A percentile compares a stretch with the other conserved stretches of the same genome.
These are phyloP conservation scores for Amphiprion ocellaris DNA, from an alignment of 2,113 vertebrate genomes.

Conservation along the genomic window DNA sequence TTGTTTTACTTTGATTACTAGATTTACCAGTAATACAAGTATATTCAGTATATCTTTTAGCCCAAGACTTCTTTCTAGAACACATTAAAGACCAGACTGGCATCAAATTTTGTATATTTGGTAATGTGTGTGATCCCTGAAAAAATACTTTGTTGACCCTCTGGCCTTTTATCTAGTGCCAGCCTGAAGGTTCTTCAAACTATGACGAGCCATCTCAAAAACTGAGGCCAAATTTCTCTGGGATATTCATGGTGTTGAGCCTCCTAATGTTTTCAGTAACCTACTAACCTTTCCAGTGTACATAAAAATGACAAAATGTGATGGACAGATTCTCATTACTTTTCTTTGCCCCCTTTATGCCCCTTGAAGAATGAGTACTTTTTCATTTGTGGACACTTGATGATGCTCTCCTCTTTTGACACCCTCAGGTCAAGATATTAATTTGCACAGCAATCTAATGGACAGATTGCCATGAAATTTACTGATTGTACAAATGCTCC, in stretches of 20 bases:
- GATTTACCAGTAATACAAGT: no score
- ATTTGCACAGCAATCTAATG: conserved; percentile 25
- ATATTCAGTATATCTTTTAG: conserved; percentile 4
- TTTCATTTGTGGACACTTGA: neutral
- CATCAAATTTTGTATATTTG: neutral
- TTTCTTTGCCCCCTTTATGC: neutral
- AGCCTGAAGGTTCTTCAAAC: neutral
- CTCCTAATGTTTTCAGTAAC: neutral
- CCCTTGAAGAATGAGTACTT: conserved; percentile 12
- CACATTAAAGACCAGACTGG: neutral
- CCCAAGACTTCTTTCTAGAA: neutral
- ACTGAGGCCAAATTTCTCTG: neutral
- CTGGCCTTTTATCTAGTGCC: no score
- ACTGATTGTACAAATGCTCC: neutral
- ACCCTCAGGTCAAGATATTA: conserved; percentile 24
- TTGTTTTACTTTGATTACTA: no score
- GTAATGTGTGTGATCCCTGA: neutral
- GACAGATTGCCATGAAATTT: conserved; percentile 7
- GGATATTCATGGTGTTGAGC: neutral
- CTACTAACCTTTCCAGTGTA: neutral
- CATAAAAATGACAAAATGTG: conserved; percentile 2
- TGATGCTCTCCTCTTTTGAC: conserved; percentile 6
- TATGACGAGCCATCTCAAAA: neutral
- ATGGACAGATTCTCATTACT: conserved; percentile 25
- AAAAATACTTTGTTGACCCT: neutral